These are phyloP conservation scores for Hydropsyche betteni DNA, from an alignment of 2,888 invertebrate species.

Conservation along the genomic window DNA sequence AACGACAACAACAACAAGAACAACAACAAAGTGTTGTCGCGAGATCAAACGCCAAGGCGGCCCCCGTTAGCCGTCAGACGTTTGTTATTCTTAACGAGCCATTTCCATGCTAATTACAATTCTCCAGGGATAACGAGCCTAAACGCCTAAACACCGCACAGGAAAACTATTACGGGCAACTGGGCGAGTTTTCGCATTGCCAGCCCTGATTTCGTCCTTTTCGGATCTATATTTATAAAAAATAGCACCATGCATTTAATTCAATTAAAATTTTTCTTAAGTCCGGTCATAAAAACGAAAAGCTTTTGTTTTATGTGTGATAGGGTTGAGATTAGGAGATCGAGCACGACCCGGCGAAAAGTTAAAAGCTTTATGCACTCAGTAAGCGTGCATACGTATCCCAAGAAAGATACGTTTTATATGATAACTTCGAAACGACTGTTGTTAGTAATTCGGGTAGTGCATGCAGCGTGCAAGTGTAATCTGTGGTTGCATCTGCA, in stretches of 20 bases:
- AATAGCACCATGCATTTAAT: neutral
- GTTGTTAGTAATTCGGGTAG: constrained; percentile 36
- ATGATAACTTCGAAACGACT: constrained; percentile 35
- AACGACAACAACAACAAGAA: constrained; percentile 24
- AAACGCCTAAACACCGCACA: constrained; percentile 41
- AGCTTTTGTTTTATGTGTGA: too few species aligned
- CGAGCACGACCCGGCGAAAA: neutral
- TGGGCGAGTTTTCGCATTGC: neutral
- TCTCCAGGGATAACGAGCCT: constrained; percentile 34
- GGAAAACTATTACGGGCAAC: constrained; percentile 34
- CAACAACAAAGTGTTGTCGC: constrained; percentile 34
- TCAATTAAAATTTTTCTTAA: neutral
- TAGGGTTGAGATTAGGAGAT: too few species aligned
- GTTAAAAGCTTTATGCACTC: constrained; percentile 10
- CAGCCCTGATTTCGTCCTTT: constrained; percentile 6
- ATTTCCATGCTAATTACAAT: constrained; percentile 50
- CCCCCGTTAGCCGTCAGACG: constrained; percentile 35
- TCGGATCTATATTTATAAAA: neutral
- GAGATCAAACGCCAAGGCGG: constrained; percentile 29
- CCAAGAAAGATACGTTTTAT: constrained; percentile 37
- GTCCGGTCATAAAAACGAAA: too few species aligned
- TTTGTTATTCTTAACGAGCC: constrained; percentile 50
- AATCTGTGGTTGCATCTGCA: constrained; percentile 36
- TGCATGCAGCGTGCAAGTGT: constrained; percentile 36
- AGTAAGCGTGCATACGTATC: neutral